Evolutionary conservation across 2,797 vertebrate genomes (phyloP), one percentile per base, ranked within the genome.

Genomic region (Oreochromis mossambicus): DNA sequence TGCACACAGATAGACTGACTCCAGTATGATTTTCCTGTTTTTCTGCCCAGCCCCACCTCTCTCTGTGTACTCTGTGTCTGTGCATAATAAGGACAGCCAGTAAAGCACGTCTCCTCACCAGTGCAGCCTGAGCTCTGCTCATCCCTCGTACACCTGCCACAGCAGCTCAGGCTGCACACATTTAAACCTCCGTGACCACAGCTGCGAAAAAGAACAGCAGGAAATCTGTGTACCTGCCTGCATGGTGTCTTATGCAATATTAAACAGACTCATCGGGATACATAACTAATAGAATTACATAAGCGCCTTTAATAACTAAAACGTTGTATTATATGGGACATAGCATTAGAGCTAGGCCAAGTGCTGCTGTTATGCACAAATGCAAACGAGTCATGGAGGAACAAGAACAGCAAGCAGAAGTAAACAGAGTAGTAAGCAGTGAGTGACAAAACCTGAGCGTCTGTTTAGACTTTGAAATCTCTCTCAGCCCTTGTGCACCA

Each of bases 71-170:
- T 82, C 79, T 38, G 58, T 63, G 19, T 82, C 80, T 63, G 5
- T 63, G 34, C 34, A 63, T 38, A 38, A 80, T 41, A 70, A 84
- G 43, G 51, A 46, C 83, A 77, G 79, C 24, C 41, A 79, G 75
- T 83, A 77, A 38, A 77, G 78, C 79, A 83, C 56, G 55, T 79
- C 73, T 66, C 80, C 83, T 87, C 84, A 83, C 54, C 61, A 63
- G 26, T 73, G 73, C 51, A 86, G 88, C 77, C 83, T 80, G 87
- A 90, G 87, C 84, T 86, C 80, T 82, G 73, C 84, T 91, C 90
- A 92, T 88, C 89, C 89, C 56, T 54, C 51, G 1, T 82, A 17
- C 82, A 84, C 91, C 86, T 85, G 86, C 81, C 81, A 87, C 84
- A 85, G 66, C 87, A 85, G 83, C 77, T 80, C 21, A 5, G 55